Evolutionary conservation across 2,113 vertebrate species (phyloP), one percentile per base, ranked within the genome.

Genomic region (Pyxicephalus adspersus): DNA sequence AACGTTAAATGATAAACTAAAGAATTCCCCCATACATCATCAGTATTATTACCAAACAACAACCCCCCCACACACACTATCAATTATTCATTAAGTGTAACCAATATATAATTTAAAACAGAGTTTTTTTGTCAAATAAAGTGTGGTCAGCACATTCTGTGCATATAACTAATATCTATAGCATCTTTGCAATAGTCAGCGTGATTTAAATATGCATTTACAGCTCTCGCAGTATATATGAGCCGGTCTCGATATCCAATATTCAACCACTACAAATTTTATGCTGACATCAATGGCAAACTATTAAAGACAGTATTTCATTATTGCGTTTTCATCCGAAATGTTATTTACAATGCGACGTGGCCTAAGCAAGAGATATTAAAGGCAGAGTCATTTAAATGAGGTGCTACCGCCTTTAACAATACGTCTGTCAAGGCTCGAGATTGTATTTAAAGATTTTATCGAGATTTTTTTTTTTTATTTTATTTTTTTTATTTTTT

Each of bases 401-500:
- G 97, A 99, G 98, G 96, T 96, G 95, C 96, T 99, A 98, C 97
- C 96, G 96, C 94, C 97, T 95, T 96, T 95, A 95, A 96, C 98
- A 99, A 98, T 99, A 97, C 97, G 97, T 99, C 96, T 99, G 97
- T 96, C 97, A 97, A 95, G 94, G 95, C 96, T 97, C 96, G 96
- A 99, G 98, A 99, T 98, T 99, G 97, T 98, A 97, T 98, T 99
- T 98, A 98, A 98, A 98, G 97, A 98, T 99, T 98, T 98, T 99
- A 99, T 99, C 98, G 96, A 98, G 97, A 97, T 98, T 98, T 96
- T 95, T 45, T 45, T 45, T 45, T 45, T 45, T 45, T 45, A n/a
- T n/a, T n/a, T 13, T 13, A 15, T 45, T 45, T 15, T 45, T 45
- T 45, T 45, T 45, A 13, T 13, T 45, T 45, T 45, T 45, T 45